These are phyloP conservation scores for Proales similis DNA, from an alignment of 1,140 invertebrate species.

Conservation along the genomic window DNA sequence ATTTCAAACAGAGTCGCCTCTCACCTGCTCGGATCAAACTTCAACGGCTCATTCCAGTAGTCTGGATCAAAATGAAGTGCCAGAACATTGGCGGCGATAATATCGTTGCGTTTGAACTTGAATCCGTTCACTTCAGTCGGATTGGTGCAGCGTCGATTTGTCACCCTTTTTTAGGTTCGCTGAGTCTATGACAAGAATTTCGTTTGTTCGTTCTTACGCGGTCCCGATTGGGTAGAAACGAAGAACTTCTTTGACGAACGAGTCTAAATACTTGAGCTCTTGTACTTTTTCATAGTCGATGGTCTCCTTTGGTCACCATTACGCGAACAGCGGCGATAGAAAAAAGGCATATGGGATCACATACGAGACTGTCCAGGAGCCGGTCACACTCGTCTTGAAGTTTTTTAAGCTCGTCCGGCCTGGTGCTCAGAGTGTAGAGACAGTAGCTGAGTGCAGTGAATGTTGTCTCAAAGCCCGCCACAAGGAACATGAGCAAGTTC, in stretches of 20 bases:
- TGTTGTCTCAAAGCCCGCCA: conserved; percentile 54
- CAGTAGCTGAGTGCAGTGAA: conserved; percentile 53
- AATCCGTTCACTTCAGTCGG: conserved; percentile 43
- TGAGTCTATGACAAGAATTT: background rate
- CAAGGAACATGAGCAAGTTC: conserved; percentile 45
- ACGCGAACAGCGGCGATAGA: too few species aligned
- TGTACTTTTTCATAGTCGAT: conserved; percentile 6
- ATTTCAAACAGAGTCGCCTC: too few species aligned
- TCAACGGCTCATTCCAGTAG: conserved; percentile 56
- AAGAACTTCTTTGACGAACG: conserved; percentile 10
- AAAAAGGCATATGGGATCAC: too few species aligned
- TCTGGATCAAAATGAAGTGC: conserved; percentile 46
- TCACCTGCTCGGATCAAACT: conserved; percentile 61
- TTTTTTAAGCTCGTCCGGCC: conserved; percentile 53
- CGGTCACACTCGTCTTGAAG: conserved; percentile 51
- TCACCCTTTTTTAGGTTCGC: conserved; percentile 43
- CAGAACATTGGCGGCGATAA: conserved; percentile 47
- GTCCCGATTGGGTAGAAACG: conserved; percentile 7
- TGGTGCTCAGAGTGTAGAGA: conserved; percentile 53
- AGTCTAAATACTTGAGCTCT: conserved; percentile 19
- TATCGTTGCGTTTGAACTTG: conserved; percentile 46
- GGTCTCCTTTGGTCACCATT: conserved; percentile 2
- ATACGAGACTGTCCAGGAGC: too few species aligned
- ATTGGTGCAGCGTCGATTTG: conserved; percentile 43
- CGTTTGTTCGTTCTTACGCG: background rate